Percentiles rank a stretch among this genome's conserved stretches.
Evolutionary conservation across 2,888 invertebrate genomes (phyloP).

Genomic region (Polymixis lichenea): DNA sequence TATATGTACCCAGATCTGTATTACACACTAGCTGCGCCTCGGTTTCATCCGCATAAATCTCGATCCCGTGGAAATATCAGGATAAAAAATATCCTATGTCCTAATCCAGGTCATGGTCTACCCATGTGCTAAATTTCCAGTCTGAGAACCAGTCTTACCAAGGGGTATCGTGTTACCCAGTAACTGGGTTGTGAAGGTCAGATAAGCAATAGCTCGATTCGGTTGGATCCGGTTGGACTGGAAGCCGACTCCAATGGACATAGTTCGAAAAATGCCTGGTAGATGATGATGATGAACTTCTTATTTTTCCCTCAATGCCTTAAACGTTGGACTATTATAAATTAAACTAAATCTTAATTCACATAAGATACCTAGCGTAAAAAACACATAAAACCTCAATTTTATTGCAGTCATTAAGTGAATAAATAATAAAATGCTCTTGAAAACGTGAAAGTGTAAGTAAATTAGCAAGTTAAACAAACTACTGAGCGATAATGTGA

Average conservation of each 20-base stretch:
- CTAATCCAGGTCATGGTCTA: no score
- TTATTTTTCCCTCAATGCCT: background rate
- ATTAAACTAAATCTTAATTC: constrained; percentile 23
- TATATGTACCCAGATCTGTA: background rate
- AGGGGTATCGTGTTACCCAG: no score
- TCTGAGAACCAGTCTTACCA: no score
- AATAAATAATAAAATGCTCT: constrained; percentile 61
- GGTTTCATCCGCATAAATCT: no score
- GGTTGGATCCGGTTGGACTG: no score
- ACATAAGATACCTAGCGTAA: constrained; percentile 26
- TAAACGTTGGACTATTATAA: background rate
- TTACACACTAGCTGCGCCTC: background rate
- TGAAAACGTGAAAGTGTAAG: constrained; percentile 63
- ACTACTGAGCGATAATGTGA: constrained; percentile 69
- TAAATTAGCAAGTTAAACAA: constrained; percentile 64
- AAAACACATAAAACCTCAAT: constrained; percentile 37
- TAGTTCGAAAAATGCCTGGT: no score
- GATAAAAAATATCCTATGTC: no score
- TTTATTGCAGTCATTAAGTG: constrained; percentile 55
- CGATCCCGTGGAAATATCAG: no score
- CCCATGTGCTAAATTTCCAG: no score
- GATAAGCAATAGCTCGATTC: no score
- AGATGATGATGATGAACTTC: background rate
- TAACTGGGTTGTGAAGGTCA: no score
- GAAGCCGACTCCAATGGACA: no score